Base-by-base conservation (phyloP, 2,888 invertebrate species). In the Volucella inanis region DNA sequence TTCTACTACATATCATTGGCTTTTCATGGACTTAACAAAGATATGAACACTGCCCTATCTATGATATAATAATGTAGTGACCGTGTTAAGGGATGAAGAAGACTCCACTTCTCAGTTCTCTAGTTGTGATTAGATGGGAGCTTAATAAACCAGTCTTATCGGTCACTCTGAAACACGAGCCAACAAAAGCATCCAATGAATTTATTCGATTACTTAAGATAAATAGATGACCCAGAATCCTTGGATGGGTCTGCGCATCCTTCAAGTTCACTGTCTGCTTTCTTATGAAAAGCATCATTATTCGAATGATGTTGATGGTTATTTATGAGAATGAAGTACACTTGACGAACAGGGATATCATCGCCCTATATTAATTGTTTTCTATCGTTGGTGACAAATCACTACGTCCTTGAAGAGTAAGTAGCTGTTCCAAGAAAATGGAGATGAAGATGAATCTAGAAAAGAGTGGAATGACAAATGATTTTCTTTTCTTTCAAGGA, bases 311-410 rank as follows among this genome's bases (percentile, higher is more conserved):
- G 76, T 68, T 77, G 77, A 77, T 77, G 80, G 68, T 80, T 80
- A 74, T 80, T 80, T 67, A 80, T 74, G 80, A 74, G 74, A 45
- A 18, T 61, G 50, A 38, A 61, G 74, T 49, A 74, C 62, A 15
- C 74, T 67, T 68, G 79, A 79, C 61, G 72, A 79, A 79, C 61
- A 67, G 52, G 65, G 52, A 67, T 72, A 72, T 79, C 79, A 79
- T 67, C 79, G 52, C 68, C 68, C 68, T 55, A 67, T 80, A 80
- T 74, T 80, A 80, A 79, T 79, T 80, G 74, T 67, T 55, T 47
- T 65, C 62, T 74, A 61, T 74, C 41, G 72, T 67, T 52, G 72
- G 61, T 72, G 62, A 68, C 74, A 74, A 67, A 80, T 80, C 79
- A 61, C 52, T 45, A 49, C 38, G 18, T 67, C 12, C 57, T 43